Evolutionary conservation across 2,113 vertebrate genomes (phyloP), one percentile per base, ranked within the genome.

Genomic region (Delphinapterus leucas): DNA sequence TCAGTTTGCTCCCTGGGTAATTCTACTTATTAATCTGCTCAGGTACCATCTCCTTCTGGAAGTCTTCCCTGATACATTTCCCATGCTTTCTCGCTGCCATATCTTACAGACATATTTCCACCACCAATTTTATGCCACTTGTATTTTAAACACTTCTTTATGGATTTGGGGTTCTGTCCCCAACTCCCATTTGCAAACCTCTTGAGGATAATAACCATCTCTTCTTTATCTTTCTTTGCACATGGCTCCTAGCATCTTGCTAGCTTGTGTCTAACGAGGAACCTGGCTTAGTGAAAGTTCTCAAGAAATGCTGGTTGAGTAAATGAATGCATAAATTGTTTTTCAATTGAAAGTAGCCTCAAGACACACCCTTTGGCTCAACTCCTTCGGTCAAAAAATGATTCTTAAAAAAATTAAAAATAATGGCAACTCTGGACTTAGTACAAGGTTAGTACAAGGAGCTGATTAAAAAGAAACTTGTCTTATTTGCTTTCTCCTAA

Each of bases 351-450:
- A 93, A 77, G 15, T 15, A 88, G 44, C 20, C 55, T 95, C 41
- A 65, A 63, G 28, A 61, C 25, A 65, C 33, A 84, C 31, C 8
- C 25, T 53, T 38, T 47, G 49, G 53, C 31, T 90, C 70, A 38
- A 60, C 94, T 82, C 90, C 73, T 93, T 80, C 26, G 3, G 18
- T 65, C 60, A 80, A 86, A 96, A 96, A 89, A 85, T 58, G 33
- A 94, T 90, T 95, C 49, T 77, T 93, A 20, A 94, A 96, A 91
- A 92, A 79, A 88, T 60, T 79, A 41, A 83, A 93, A 79, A 58
- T 74, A 70, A 87, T 18, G 63, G 33, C 47, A 76, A 83, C 31
- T 82, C 60, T 36, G 49, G 68, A 63, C 53, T 68, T 60, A 60
- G 58, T 21, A 58, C 79, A 95, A 95, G 65, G 15, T 68, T 60